phyloP scores from a whole-genome alignment of 2,797 vertebrate species.

The Vespertilio murinus region DNA sequence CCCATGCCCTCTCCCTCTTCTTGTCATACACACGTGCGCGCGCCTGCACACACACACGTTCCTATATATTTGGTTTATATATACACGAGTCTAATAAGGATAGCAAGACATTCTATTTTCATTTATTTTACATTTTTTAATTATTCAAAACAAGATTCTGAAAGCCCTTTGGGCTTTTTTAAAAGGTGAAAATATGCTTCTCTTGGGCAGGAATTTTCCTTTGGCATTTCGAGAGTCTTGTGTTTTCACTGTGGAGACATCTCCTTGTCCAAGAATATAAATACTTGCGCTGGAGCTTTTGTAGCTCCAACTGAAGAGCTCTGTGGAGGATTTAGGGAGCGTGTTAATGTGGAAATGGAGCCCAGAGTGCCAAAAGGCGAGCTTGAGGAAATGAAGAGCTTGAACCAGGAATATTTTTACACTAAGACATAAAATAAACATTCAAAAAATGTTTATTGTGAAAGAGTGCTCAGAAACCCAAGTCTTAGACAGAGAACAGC shows the following conservation, averaged over 20 bases:
- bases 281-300: slow-evolving; percentile 77
- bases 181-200: slow-evolving; percentile 73
- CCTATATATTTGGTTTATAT: neutral
- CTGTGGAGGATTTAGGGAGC: slow-evolving; percentile 71
- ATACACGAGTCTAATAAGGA: neutral
- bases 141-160: slow-evolving; percentile 37
- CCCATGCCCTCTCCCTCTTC: neutral
- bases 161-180: slow-evolving; percentile 35
- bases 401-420: slow-evolving; percentile 83
- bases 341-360: slow-evolving; percentile 81
- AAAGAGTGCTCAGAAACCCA: slow-evolving; percentile 78
- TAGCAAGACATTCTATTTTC: slow-evolving; percentile 15
- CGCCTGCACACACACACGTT: accelerated
- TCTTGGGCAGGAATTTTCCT: slow-evolving; percentile 79
- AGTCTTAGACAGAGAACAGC: slow-evolving; percentile 77
- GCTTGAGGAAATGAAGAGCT: slow-evolving; percentile 83
- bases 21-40: no score
- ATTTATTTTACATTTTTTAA: slow-evolving; percentile 58
- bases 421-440: slow-evolving; percentile 87
- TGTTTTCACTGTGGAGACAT: slow-evolving; percentile 81
- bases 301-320: slow-evolving; percentile 75
- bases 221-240: slow-evolving; percentile 73
- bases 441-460: slow-evolving; percentile 84
- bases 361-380: slow-evolving; percentile 77
- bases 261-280: slow-evolving; percentile 82